Evolutionary conservation across 2,113 vertebrate genomes (phyloP).

Genomic region (Orycteropus afer): DNA sequence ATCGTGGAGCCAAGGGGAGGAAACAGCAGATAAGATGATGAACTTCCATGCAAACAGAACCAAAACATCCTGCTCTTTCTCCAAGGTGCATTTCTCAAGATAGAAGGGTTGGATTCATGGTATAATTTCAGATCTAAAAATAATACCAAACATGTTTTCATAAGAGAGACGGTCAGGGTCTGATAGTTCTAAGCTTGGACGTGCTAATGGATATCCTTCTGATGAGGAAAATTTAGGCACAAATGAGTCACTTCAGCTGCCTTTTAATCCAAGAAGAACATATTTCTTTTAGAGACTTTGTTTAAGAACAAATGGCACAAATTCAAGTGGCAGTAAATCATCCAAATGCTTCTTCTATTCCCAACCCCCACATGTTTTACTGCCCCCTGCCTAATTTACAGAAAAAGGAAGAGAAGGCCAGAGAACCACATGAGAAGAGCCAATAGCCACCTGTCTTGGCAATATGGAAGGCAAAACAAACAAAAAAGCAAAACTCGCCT

Average conservation of each 20-base stretch:
- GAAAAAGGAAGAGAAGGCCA: background rate
- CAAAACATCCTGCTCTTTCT: constrained; percentile 46
- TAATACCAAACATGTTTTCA: constrained; percentile 71
- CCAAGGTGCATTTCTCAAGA: constrained; percentile 65
- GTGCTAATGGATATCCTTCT: constrained; percentile 72
- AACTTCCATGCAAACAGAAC: constrained; percentile 5
- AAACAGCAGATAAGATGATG: background rate
- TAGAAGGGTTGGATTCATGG: constrained; percentile 45
- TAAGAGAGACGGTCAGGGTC: constrained; percentile 50
- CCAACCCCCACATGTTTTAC: background rate
- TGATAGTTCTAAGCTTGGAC: constrained; percentile 63
- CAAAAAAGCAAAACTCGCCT: background rate
- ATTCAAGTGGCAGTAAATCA: constrained; percentile 70
- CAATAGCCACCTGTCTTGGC: background rate
- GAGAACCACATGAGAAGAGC: background rate
- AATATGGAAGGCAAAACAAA: background rate
- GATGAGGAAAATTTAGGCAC: constrained; percentile 71
- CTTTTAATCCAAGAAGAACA: constrained; percentile 71
- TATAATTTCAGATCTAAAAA: constrained; percentile 75
- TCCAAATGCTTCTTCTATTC: background rate
- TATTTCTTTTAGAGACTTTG: background rate
- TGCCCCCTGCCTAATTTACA: background rate
- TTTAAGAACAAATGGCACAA: constrained; percentile 69
- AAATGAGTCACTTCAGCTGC: constrained; percentile 73
- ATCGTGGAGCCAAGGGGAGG: background rate